phyloP scores from a whole-genome alignment of 2,113 vertebrate genomes.

The Nyctibius bracteatus region DNA sequence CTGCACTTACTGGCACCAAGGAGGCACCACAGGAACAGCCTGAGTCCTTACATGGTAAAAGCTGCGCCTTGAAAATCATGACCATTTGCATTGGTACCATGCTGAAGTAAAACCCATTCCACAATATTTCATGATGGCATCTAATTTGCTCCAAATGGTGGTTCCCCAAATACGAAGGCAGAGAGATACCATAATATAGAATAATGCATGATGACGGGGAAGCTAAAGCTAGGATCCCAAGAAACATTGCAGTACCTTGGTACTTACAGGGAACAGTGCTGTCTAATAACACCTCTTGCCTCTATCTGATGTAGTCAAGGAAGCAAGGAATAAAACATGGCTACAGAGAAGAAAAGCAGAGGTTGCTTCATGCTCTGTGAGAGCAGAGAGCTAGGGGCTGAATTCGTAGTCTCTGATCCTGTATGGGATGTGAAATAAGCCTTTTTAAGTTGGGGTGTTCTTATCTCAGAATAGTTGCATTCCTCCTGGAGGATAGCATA shows the following conservation, averaged over 20 bases:
- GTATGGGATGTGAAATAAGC: rapidly evolving
- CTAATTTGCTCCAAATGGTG: not conserved
- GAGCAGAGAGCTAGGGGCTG: not conserved
- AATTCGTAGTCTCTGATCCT: not conserved
- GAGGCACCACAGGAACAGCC: not conserved
- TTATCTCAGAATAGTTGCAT: not conserved
- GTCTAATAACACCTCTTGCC: not conserved
- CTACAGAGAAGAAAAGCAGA: not conserved
- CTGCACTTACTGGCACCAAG: not conserved
- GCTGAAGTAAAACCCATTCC: not conserved
- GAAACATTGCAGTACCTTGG: not conserved
- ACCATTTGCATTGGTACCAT: not conserved
- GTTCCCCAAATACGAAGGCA: not conserved
- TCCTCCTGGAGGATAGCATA: not conserved
- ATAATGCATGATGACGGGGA: rapidly evolving
- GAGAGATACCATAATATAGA: not conserved
- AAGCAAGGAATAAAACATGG: not conserved
- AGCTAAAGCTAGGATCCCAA: not conserved
- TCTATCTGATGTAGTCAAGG: not conserved
- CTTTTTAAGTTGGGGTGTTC: not conserved
- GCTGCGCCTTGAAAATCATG: rapidly evolving
- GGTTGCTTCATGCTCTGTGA: not conserved
- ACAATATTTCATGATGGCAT: not conserved
- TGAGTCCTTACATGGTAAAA: not conserved
- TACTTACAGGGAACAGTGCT: rapidly evolving